These are phyloP conservation scores for Lasioglossum morio DNA, from an alignment of 2,888 invertebrate species.

Conservation along the genomic window DNA sequence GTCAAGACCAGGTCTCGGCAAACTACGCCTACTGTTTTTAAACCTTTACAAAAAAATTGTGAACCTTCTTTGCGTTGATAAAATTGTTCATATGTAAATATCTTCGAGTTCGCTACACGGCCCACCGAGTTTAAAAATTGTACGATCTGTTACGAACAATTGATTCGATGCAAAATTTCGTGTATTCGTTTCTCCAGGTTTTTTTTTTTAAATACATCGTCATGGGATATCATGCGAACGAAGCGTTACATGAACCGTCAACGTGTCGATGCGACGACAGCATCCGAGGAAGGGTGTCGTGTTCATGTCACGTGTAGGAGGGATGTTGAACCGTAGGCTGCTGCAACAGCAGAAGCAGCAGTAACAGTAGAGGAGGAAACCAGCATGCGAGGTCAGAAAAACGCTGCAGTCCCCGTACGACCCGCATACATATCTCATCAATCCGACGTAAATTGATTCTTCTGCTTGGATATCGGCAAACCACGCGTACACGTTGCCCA, in stretches of 20 bases:
- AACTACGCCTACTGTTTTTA: too few species aligned
- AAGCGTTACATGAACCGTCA: neutral
- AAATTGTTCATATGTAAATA: too few species aligned
- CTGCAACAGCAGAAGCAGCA: constrained; percentile 30
- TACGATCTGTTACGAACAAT: neutral
- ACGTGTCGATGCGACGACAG: constrained; percentile 32
- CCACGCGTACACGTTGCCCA: constrained; percentile 4
- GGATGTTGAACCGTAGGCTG: constrained; percentile 64
- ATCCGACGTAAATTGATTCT: constrained; percentile 58
- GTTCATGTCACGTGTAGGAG: constrained; percentile 67
- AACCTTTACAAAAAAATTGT: too few species aligned
- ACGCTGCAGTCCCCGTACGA: constrained; percentile 73
- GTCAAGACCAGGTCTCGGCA: too few species aligned
- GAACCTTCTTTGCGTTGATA: too few species aligned
- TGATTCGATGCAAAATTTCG: neutral
- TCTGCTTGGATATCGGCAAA: constrained; percentile 32
- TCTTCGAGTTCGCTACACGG: too few species aligned
- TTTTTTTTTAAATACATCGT: neutral
- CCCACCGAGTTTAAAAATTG: too few species aligned
- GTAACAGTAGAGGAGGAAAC: neutral
- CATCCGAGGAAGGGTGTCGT: constrained; percentile 64
- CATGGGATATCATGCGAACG: neutral
- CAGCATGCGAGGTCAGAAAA: constrained; percentile 61
- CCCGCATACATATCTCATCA: constrained; percentile 64
- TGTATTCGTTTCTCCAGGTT: neutral